These are phyloP conservation scores for Otis tarda DNA, from an alignment of 2,113 vertebrate genomes.

Conservation along the genomic window DNA sequence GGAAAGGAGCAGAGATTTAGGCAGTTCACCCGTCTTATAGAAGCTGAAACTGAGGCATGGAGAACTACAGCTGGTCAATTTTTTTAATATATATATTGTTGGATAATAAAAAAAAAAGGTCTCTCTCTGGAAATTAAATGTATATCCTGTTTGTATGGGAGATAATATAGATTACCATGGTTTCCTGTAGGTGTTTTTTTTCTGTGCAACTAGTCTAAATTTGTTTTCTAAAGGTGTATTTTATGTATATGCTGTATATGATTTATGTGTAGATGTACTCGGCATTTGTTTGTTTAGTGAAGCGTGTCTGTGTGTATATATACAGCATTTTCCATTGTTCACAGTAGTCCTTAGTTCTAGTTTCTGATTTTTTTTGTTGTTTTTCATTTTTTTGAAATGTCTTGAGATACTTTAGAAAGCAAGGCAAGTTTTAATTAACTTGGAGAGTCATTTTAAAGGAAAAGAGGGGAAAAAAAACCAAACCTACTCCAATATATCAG, in stretches of 20 bases:
- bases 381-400: not conserved
- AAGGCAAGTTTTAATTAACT: not conserved
- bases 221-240: not conserved
- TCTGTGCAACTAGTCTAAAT: not conserved
- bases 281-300: not conserved
- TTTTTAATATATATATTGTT: too few relatives aligned
- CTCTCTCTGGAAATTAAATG: not conserved
- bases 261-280: not conserved
- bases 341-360: not conserved
- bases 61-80: not conserved
- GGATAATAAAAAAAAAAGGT: not conserved
- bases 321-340: not conserved
- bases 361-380: not conserved
- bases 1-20: not conserved
- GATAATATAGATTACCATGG: not conserved
- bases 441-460: not conserved
- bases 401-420: not conserved
- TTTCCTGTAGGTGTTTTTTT: not conserved
- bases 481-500: not conserved
- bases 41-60: not conserved
- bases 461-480: rapidly evolving
- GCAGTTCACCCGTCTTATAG: not conserved
- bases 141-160: not conserved
- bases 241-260: not conserved
- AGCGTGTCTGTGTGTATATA: not conserved